Evolutionary conservation across 2,797 vertebrate species (phyloP), one percentile per base, ranked within the genome.

Genomic region (Phataginus tetradactyla): DNA sequence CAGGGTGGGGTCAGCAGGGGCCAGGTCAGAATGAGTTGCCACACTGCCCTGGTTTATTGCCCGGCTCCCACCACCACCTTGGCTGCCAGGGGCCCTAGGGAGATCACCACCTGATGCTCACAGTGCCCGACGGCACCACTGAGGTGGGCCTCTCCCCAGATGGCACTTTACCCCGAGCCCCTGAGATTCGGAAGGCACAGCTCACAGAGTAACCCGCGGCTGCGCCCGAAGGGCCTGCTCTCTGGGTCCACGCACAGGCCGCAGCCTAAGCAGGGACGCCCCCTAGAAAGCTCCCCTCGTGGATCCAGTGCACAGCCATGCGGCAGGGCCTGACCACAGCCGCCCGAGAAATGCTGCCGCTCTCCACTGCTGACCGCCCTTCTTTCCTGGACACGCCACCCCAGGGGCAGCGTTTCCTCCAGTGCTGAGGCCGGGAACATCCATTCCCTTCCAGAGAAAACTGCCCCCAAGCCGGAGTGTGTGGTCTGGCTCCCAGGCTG

Each of bases 1-100:
- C 29, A 10, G 13, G 13, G 13, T 7, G 27, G 42, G 42, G 9
- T 11, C 18, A 0, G 9, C 7, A 0, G 0, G 23, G 27, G 14
- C 74, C n/a, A 1, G 2, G 1, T 25, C 37, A 61, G 64, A 32
- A 20, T 5, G n/a, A 37, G 71, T 4, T 32, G 18, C 45, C 14
- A 7, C 68, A 39, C 7, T 1, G 15, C 49, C 77, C 51, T 42
- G 17, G 63, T 11, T 32, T 27, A 9, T 27, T 11, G 7, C 4
- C 27, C 34, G 34, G 34, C 42, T 53, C 42, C 34, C 14, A 2
- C 27, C 18, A 37, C 29, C 20, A 9, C 15, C 8, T 27, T 51
- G 49, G 51, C 13, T 39, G 20, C n/a, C 8, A 25, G 27, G 9
- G 53, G 12, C n/a, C 57, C 59, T 27, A 2, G 6, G 5, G 74